Percentiles rank a stretch among this genome's conserved stretches.
These are phyloP conservation scores for Allobates femoralis DNA, from an alignment of 2,797 vertebrate species.

Conservation along the genomic window DNA sequence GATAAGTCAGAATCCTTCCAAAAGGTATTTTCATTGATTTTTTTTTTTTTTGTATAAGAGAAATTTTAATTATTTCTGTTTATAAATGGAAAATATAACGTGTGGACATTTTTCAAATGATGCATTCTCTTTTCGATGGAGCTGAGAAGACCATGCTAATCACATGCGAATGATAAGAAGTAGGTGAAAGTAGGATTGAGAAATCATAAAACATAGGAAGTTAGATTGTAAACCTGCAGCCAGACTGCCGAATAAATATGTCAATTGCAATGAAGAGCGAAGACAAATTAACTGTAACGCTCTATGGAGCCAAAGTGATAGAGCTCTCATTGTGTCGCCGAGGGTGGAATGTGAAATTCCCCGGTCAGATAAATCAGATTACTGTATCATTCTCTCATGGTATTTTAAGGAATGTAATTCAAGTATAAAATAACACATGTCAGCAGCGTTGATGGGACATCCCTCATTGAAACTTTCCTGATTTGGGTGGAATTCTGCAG, in stretches of 20 bases:
- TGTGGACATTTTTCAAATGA: too few species aligned
- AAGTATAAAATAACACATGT: conserved; percentile 55
- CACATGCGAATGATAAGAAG: background rate
- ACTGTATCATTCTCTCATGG: conserved; percentile 34
- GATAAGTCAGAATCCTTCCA: too few species aligned
- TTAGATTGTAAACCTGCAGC: conserved; percentile 1
- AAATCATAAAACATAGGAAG: background rate
- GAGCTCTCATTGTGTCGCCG: conserved; percentile 40
- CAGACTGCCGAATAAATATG: conserved; percentile 24
- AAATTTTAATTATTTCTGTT: too few species aligned
- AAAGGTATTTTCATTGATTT: too few species aligned
- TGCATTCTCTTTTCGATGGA: too few species aligned
- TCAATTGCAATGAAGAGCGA: conserved; percentile 28
- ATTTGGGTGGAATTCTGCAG: conserved; percentile 39
- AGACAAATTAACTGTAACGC: conserved; percentile 48
- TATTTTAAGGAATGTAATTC: conserved; percentile 51
- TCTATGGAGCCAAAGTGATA: conserved; percentile 22
- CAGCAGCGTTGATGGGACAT: conserved; percentile 32
- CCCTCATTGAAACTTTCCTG: conserved; percentile 37
- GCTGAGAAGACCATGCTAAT: background rate
- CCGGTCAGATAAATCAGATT: conserved; percentile 51
- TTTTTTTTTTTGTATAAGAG: too few species aligned
- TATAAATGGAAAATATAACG: too few species aligned
- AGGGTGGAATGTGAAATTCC: conserved; percentile 40
- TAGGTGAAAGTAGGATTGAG: background rate